Evolutionary conservation across 2,888 invertebrate genomes (phyloP).

Genomic region (Atethmia centrago): DNA sequence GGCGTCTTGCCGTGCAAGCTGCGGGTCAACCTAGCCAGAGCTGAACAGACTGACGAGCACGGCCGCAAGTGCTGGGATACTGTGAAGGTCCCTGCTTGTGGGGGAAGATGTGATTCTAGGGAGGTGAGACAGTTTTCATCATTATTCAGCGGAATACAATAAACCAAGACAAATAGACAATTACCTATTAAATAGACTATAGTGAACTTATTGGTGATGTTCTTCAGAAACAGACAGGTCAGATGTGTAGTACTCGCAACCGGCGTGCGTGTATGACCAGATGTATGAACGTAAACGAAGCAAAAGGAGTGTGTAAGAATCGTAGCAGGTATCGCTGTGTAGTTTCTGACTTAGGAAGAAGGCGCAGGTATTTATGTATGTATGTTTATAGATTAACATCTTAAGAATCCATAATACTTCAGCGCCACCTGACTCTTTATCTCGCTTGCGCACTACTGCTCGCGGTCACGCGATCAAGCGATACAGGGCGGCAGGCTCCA

Average conservation of each 20-base stretch:
- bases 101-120: slow-evolving; percentile 95
- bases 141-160: neutral
- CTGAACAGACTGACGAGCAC: slow-evolving; percentile 91
- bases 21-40: slow-evolving; percentile 92
- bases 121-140: slow-evolving; percentile 87
- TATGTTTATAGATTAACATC: too few relatives aligned
- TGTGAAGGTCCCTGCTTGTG: slow-evolving; percentile 94
- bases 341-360: too few relatives aligned
- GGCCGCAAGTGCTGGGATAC: slow-evolving; percentile 94
- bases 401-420: too few relatives aligned
- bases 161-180: neutral
- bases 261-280: too few relatives aligned
- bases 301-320: too few relatives aligned
- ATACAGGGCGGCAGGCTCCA: too few relatives aligned
- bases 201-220: neutral
- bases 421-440: too few relatives aligned
- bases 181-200: neutral
- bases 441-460: too few relatives aligned
- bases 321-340: too few relatives aligned
- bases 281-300: too few relatives aligned
- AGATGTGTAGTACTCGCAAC: neutral
- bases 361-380: too few relatives aligned
- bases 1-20: slow-evolving; percentile 89
- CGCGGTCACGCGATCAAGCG: too few relatives aligned
- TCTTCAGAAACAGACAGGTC: neutral